These are phyloP conservation scores for Enteromius viviparus DNA, from an alignment of 2,797 vertebrate species.

Conservation along the genomic window DNA sequence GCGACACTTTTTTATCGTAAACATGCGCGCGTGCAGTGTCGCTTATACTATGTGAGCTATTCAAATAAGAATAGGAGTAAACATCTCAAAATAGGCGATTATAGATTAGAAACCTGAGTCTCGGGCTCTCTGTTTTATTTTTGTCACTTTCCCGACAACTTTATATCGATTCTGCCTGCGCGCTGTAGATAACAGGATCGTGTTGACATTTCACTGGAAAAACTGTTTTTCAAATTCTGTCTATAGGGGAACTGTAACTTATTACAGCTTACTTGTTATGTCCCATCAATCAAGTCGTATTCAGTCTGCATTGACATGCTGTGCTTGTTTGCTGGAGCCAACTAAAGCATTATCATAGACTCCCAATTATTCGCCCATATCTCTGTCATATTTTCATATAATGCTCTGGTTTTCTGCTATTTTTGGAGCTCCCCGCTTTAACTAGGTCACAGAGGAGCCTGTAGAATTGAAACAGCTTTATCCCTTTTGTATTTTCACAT, in stretches of 20 bases:
- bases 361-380: slow-evolving; percentile 42
- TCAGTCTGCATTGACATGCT: slow-evolving; percentile 30
- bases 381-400: slow-evolving; percentile 25
- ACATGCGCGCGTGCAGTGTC: slow-evolving; percentile 16
- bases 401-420: slow-evolving; percentile 53
- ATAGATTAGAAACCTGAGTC: background rate
- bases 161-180: slow-evolving; percentile 24
- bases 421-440: slow-evolving; percentile 50
- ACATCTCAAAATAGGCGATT: background rate
- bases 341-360: slow-evolving; percentile 46
- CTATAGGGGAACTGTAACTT: slow-evolving; percentile 17
- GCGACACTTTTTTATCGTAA: slow-evolving; percentile 35
- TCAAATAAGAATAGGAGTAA: background rate
- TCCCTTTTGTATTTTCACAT: slow-evolving; percentile 36
- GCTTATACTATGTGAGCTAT: background rate
- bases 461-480: slow-evolving; percentile 28
- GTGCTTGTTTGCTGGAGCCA: slow-evolving; percentile 43
- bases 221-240: background rate
- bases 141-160: slow-evolving; percentile 35
- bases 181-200: slow-evolving; percentile 10
- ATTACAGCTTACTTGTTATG: background rate
- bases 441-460: slow-evolving; percentile 54
- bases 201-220: slow-evolving; percentile 16
- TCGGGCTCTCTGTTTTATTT: background rate
- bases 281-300: slow-evolving; percentile 32